Percentiles rank a stretch among this genome's conserved stretches.
Conservation (phyloP, 1,140 invertebrate genomes). For the Orussus abietinus region DNA sequence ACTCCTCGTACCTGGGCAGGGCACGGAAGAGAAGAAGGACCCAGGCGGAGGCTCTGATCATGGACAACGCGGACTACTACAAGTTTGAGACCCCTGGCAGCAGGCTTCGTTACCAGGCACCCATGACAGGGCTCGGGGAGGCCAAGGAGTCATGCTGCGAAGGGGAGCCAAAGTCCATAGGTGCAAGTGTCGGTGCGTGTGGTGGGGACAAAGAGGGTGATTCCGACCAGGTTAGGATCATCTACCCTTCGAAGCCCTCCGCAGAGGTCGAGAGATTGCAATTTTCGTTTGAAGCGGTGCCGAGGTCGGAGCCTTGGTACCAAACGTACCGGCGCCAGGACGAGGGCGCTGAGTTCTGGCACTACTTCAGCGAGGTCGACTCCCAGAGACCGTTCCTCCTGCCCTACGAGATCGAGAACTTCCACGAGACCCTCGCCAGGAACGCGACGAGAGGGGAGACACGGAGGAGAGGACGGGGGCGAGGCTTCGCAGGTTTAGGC, state of each 20-base stretch:
- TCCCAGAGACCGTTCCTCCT: conserved; percentile 62
- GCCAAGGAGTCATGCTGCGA: conserved; percentile 1
- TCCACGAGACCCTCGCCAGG: conserved; percentile 38
- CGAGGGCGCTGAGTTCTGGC: conserved; percentile 59
- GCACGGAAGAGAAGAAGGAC: conserved; percentile 53
- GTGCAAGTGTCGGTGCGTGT: conserved; percentile 15
- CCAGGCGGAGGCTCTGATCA: conserved; percentile 58
- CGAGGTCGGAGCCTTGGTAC: conserved; percentile 72
- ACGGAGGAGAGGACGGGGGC: conserved; percentile 35
- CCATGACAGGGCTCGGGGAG: conserved; percentile 36
- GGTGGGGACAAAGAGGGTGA: conserved; percentile 19
- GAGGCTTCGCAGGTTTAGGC: conserved; percentile 37
- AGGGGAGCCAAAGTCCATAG: too few species aligned
- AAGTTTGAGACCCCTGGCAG: conserved; percentile 61
- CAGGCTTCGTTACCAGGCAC: conserved; percentile 51
- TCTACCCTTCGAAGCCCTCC: conserved; percentile 53
- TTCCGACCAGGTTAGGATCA: conserved; percentile 17
- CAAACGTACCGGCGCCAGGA: conserved; percentile 73
- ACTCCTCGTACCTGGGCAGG: conserved; percentile 29
- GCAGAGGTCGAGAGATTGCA: conserved; percentile 61
- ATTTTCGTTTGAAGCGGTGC: conserved; percentile 73
- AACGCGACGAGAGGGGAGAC: conserved; percentile 29
- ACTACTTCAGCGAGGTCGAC: conserved; percentile 51
- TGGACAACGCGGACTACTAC: conserved; percentile 62
- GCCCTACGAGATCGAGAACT: conserved; percentile 69